These are phyloP conservation scores for Diabrotica undecimpunctata DNA, from an alignment of 1,140 invertebrate species.

Conservation along the genomic window DNA sequence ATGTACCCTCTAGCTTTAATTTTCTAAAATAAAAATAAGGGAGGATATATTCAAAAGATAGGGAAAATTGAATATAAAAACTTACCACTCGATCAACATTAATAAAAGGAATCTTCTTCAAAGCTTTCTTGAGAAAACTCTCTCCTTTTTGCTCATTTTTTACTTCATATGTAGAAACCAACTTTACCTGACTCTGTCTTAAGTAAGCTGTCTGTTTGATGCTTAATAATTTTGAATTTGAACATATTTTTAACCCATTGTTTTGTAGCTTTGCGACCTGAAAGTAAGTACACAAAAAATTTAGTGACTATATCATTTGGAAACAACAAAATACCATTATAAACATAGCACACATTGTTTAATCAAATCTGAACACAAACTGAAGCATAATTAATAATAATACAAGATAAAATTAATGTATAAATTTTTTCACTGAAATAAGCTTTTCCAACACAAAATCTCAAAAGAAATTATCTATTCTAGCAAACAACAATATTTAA, in stretches of 20 bases:
- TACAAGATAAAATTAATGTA: too few species aligned
- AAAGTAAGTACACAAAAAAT: background rate
- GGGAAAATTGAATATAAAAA: background rate
- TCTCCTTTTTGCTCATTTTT: conserved; percentile 26
- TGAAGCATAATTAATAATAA: too few species aligned
- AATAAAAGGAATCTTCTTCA: conserved; percentile 35
- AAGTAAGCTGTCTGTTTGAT: too few species aligned
- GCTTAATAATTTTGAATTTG: background rate
- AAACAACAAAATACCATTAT: too few species aligned
- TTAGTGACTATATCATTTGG: too few species aligned
- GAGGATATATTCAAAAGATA: background rate
- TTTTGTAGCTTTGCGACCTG: background rate
- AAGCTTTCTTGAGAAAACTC: conserved; percentile 26
- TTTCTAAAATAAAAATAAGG: conserved; percentile 49
- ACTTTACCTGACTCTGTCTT: background rate
- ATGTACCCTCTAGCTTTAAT: conserved; percentile 57
- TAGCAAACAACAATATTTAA: too few species aligned
- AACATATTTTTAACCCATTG: background rate
- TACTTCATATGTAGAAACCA: conserved; percentile 23
- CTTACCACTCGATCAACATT: conserved; percentile 32
- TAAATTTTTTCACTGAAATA: too few species aligned
- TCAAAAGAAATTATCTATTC: too few species aligned
- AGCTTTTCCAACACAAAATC: too few species aligned
- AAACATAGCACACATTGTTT: too few species aligned
- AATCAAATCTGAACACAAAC: too few species aligned